A percentile compares a stretch with the other conserved stretches of the same genome.
Conservation (phyloP, 2,888 invertebrate genomes). For the Ecdyonurus torrentis region DNA sequence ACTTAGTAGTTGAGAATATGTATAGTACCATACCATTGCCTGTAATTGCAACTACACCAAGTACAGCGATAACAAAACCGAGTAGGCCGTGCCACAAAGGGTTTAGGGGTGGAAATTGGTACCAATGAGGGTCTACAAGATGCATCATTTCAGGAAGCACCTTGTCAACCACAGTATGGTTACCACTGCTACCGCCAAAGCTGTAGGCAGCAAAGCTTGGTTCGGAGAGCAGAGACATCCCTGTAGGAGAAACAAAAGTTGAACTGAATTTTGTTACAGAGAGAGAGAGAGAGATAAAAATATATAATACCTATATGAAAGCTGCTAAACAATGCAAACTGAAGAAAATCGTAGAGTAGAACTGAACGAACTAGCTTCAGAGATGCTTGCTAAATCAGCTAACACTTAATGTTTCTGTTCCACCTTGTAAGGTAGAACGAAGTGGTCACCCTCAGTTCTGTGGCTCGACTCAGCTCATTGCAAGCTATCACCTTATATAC, state of each 20-base stretch:
- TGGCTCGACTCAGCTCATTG: too few species aligned
- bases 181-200: constrained; percentile 28
- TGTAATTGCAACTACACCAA: constrained; percentile 49
- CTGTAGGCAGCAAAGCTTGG: constrained; percentile 9
- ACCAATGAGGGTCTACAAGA: constrained; percentile 50
- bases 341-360: too few species aligned
- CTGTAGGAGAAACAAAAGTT: constrained; percentile 1
- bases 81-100: constrained; percentile 73
- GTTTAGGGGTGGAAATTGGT: constrained; percentile 78
- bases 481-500: too few species aligned
- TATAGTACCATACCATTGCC: constrained; percentile 57
- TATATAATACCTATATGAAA: too few species aligned
- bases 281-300: too few species aligned
- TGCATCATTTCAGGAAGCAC: constrained; percentile 58
- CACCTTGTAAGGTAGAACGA: too few species aligned
- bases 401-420: too few species aligned
- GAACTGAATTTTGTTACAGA: too few species aligned
- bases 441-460: too few species aligned
- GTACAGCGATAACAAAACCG: constrained; percentile 57
- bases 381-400: too few species aligned
- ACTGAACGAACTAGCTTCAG: too few species aligned
- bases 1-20: constrained; percentile 56
- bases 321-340: too few species aligned
- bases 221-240: constrained; percentile 5
- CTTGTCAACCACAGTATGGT: constrained; percentile 70